Evolutionary conservation across 2,797 vertebrate genomes (phyloP).

Genomic region (Coregonus ussuriensis): DNA sequence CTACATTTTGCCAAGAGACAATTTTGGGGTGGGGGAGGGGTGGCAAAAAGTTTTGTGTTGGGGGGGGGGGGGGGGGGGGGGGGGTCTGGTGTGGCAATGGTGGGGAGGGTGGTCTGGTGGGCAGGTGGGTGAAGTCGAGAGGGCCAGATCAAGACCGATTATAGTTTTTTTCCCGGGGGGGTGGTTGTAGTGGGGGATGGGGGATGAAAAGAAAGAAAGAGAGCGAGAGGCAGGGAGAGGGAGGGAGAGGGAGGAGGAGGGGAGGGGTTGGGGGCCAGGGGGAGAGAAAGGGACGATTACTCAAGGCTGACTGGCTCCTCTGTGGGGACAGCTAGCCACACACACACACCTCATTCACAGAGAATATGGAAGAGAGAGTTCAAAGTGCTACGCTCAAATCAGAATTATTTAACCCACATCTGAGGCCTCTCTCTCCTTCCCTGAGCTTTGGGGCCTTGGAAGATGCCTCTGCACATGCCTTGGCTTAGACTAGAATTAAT

Average conservation of each 20-base stretch:
- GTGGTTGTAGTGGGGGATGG: slow-evolving; percentile 22
- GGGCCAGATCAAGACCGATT: slow-evolving; percentile 49
- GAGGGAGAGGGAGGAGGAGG: slow-evolving; percentile 42
- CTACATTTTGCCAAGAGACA: slow-evolving; percentile 49
- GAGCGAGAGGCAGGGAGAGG: background rate
- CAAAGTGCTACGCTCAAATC: slow-evolving; percentile 52
- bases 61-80: background rate
- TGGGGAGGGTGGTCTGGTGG: background rate
- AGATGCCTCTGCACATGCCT: background rate
- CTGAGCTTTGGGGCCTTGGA: slow-evolving; percentile 8
- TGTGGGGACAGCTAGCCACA: slow-evolving; percentile 57
- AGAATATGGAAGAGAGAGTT: slow-evolving; percentile 53
- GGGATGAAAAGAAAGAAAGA: slow-evolving; percentile 48
- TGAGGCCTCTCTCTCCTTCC: slow-evolving; percentile 14
- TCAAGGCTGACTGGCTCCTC: slow-evolving; percentile 72
- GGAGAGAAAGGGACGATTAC: slow-evolving; percentile 73
- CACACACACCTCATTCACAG: slow-evolving; percentile 48
- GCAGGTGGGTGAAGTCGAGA: slow-evolving; percentile 55
- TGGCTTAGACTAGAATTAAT: slow-evolving; percentile 41
- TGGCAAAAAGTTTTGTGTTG: slow-evolving; percentile 36
- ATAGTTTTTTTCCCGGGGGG: slow-evolving; percentile 36
- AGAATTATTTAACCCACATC: slow-evolving; percentile 39
- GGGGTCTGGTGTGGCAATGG: no score
- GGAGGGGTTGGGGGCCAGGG: slow-evolving; percentile 45
- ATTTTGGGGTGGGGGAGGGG: slow-evolving; percentile 32